phyloP scores from a whole-genome alignment of 1,140 invertebrate genomes.

The Pectinophora gossypiella region DNA sequence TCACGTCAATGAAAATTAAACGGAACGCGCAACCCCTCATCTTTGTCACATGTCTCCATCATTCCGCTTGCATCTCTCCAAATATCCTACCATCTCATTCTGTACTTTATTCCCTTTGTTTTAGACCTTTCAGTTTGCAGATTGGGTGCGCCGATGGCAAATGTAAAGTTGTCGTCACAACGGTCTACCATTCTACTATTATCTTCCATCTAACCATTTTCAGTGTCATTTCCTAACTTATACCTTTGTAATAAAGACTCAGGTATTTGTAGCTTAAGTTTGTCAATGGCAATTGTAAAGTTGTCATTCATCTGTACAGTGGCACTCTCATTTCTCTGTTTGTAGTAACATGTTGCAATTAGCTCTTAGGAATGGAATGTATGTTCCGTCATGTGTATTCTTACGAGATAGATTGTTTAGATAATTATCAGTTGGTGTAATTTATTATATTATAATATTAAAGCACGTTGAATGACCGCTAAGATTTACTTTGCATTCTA shows the following conservation, averaged over 20 bases:
- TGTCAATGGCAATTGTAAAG: background rate
- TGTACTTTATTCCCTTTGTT: too few relatives aligned
- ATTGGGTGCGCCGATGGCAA: too few relatives aligned
- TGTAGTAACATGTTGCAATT: slow-evolving; percentile 16
- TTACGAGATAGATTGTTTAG: too few relatives aligned
- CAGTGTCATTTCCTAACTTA: background rate
- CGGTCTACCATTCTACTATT: background rate
- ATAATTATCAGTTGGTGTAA: too few relatives aligned
- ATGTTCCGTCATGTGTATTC: background rate
- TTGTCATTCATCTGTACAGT: background rate
- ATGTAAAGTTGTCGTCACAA: background rate
- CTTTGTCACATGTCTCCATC: slow-evolving; percentile 12
- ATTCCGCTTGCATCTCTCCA: background rate
- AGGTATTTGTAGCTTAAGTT: too few relatives aligned
- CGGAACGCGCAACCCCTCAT: slow-evolving; percentile 9
- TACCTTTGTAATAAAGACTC: background rate
- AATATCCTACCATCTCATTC: background rate
- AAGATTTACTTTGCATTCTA: too few relatives aligned
- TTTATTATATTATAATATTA: too few relatives aligned
- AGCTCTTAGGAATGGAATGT: slow-evolving; percentile 9
- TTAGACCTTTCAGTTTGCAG: too few relatives aligned
- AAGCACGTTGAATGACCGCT: too few relatives aligned
- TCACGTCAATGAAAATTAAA: slow-evolving; percentile 21
- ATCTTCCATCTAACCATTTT: background rate
- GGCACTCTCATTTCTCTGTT: slow-evolving; percentile 13